Base-by-base conservation (phyloP, 2,113 vertebrate species). In the Ifrita kowaldi region DNA sequence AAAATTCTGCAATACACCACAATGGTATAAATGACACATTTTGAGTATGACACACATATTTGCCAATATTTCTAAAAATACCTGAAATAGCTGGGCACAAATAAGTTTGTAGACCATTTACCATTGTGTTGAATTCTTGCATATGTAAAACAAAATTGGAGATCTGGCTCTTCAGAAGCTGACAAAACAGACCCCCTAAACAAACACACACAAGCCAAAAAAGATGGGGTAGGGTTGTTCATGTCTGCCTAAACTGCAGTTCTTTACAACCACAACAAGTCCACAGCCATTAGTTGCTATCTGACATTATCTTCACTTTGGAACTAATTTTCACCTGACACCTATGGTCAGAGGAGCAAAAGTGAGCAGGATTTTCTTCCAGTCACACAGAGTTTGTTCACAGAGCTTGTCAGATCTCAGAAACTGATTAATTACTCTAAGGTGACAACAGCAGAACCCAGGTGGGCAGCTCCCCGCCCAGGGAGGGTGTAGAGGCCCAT, bases 21-120 rank as follows among this genome's bases (percentile, higher is more conserved):
- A 52, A n/a, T 19, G 64, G 20, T n/a, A 68, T n/a, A 90, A 84
- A 84, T 26, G 6, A 46, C 16, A 44, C 16, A 50, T 46, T 74
- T 4, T 3, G 18, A 70, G 13, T 27, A 32, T 3, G 1, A 46
- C 3, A 0, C 20, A 68, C 3, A 1, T 42, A 59, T 50, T 30
- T 87, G 27, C 16, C 63, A 82, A 14, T 11, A 22, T 59, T 82
- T 82, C 47, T 79, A 74, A 79, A 91, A 84, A 76, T 33, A 86
- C 12, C 21, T 76, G 20, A 94, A 87, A 55, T 75, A 41, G 4
- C 7, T 3, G 3, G 16, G 10, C 44, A 85, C 16, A 68, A 82
- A 42, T 33, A 53, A 78, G 23, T 10, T 56, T 53, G 3, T 3
- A 71, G 39, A 50, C 6, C 33, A 7, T 39, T 37, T 69, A 52